These are phyloP conservation scores for Aplocera efformata DNA, from an alignment of 2,888 invertebrate genomes.

Conservation along the genomic window DNA sequence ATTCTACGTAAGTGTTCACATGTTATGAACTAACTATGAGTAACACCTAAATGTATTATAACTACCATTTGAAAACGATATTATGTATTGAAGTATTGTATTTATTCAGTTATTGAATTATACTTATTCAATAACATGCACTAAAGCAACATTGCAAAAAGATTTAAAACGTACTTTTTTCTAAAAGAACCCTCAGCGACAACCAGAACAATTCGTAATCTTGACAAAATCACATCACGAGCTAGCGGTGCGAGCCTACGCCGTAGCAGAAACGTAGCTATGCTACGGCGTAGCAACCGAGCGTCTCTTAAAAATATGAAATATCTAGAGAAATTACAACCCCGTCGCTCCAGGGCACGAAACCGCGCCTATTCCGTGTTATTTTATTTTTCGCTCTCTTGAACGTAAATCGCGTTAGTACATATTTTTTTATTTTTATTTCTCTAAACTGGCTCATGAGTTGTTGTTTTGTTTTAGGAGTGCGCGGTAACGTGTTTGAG, in stretches of 20 bases:
- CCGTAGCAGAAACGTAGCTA: slow-evolving; percentile 55
- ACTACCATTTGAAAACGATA: too few species aligned
- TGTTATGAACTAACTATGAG: too few species aligned
- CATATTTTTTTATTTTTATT: slow-evolving; percentile 25
- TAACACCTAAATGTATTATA: too few species aligned
- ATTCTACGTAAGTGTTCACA: too few species aligned
- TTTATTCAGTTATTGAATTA: too few species aligned
- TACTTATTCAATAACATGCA: too few species aligned
- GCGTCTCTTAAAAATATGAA: slow-evolving; percentile 32
- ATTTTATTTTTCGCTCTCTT: slow-evolving; percentile 78
- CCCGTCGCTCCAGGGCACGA: slow-evolving; percentile 56
- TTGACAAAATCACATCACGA: slow-evolving; percentile 20
- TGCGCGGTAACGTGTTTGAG: slow-evolving; percentile 25
- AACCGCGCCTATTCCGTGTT: slow-evolving; percentile 72
- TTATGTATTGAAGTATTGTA: too few species aligned
- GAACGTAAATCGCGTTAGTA: slow-evolving; percentile 44
- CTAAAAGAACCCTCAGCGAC: slow-evolving; percentile 1
- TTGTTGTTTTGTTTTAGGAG: slow-evolving; percentile 28
- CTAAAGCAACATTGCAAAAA: too few species aligned
- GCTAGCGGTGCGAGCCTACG: slow-evolving; percentile 53
- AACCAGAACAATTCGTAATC: slow-evolving; percentile 12
- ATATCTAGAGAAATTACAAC: slow-evolving; percentile 74
- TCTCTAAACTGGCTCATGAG: slow-evolving; percentile 22
- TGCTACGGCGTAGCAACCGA: slow-evolving; percentile 47
- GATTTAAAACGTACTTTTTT: too few species aligned